Conservation (phyloP, 2,797 vertebrate species). For the Sternarchorhynchus goeldii region DNA sequence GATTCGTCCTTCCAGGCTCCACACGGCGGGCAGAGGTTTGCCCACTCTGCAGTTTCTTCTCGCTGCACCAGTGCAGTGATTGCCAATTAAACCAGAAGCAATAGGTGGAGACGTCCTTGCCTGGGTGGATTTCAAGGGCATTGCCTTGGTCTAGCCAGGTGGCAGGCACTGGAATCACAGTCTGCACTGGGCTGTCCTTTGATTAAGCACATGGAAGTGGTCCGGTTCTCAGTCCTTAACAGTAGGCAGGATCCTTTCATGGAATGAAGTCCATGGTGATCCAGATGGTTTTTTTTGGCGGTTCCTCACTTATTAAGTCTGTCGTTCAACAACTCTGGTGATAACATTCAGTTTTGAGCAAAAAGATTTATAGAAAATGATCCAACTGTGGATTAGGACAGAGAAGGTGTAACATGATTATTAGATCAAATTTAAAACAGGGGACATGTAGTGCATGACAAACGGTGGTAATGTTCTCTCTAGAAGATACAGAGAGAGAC, state of each 20-base stretch:
- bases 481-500: background rate
- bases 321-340: background rate
- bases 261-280: background rate
- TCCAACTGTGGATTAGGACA: no score
- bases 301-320: background rate
- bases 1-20: constrained; percentile 38
- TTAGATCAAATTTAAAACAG: constrained; percentile 37
- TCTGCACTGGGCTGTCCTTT: background rate
- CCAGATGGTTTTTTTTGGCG: background rate
- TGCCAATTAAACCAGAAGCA: constrained; percentile 71
- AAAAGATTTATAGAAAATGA: background rate
- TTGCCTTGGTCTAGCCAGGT: background rate
- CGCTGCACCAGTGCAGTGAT: constrained; percentile 59
- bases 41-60: constrained; percentile 66
- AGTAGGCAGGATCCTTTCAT: background rate
- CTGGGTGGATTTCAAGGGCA: constrained; percentile 45
- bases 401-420: background rate
- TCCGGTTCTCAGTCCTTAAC: background rate
- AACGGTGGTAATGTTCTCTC: constrained; percentile 36
- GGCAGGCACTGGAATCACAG: background rate
- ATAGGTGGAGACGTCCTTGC: constrained; percentile 47
- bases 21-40: constrained; percentile 63
- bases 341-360: background rate
- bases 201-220: constrained; percentile 8
- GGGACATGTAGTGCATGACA: constrained; percentile 19